Evolutionary conservation across 2,888 invertebrate genomes (phyloP).

Genomic region (Halictus quadricinctus): DNA sequence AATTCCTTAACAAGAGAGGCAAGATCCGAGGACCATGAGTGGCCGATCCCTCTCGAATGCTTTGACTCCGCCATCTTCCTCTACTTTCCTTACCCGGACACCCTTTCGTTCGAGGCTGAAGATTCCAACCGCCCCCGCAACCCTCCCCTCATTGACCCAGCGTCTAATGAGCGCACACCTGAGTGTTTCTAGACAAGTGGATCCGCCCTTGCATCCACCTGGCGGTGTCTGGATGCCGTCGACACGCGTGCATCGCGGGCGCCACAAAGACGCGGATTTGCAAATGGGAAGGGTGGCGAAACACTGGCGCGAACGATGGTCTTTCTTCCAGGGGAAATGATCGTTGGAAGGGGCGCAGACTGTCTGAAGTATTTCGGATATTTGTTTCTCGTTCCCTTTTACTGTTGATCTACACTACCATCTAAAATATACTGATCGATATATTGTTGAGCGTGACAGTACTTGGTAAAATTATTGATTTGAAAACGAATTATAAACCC

Average conservation of each 20-base stretch:
- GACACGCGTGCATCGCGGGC: conserved; percentile 54
- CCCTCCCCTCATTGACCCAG: conserved; percentile 75
- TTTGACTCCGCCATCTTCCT: conserved; percentile 31
- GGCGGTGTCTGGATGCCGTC: conserved; percentile 41
- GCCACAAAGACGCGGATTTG: conserved; percentile 33
- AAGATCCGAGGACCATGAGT: conserved; percentile 37
- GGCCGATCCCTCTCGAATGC: conserved; percentile 57
- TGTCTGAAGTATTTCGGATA: not conserved
- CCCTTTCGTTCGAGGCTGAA: conserved; percentile 57
- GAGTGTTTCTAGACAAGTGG: conserved; percentile 73
- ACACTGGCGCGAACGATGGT: conserved; percentile 25
- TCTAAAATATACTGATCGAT: not conserved
- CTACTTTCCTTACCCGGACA: conserved; percentile 36
- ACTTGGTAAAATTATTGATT: not conserved
- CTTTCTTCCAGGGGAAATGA: not conserved
- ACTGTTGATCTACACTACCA: not conserved
- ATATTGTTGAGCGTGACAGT: not conserved
- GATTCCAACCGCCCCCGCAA: conserved; percentile 44
- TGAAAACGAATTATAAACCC: not conserved
- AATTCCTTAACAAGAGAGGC: conserved; percentile 49
- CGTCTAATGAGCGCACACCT: conserved; percentile 77
- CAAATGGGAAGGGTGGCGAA: conserved; percentile 5
- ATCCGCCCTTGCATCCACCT: conserved; percentile 69
- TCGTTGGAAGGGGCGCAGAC: not conserved
- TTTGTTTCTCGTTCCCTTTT: not conserved